Percentiles rank a stretch among this genome's conserved stretches.
Conservation (phyloP, 1,140 invertebrate genomes). For the Heliconius eleuchia region DNA sequence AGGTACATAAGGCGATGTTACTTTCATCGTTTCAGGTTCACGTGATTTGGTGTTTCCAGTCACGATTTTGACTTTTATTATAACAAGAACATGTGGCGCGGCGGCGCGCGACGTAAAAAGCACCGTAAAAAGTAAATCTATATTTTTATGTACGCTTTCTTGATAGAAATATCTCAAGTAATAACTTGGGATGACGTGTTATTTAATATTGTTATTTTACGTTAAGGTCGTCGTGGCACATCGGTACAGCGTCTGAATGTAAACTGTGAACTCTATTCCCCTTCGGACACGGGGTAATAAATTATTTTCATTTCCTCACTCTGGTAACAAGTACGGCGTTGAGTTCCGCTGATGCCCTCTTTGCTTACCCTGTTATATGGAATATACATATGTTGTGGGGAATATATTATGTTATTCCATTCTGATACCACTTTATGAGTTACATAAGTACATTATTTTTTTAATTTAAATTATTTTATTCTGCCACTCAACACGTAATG, state of each 20-base stretch:
- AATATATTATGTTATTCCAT: too few relatives aligned
- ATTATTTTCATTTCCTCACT: background rate
- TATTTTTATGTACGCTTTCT: conserved; percentile 8
- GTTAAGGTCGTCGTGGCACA: too few relatives aligned
- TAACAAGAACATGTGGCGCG: conserved; percentile 2
- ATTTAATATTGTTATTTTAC: background rate
- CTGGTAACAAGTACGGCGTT: background rate
- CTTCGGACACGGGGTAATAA: too few relatives aligned
- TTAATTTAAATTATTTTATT: too few relatives aligned
- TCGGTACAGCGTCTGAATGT: too few relatives aligned
- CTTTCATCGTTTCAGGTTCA: background rate
- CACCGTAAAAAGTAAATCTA: conserved; percentile 12
- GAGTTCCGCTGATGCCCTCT: too few relatives aligned
- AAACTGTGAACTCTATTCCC: background rate
- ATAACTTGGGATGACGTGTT: conserved; percentile 13
- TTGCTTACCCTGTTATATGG: too few relatives aligned
- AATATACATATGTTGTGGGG: too few relatives aligned
- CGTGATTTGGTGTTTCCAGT: conserved; percentile 5
- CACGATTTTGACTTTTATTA: conserved; percentile 11
- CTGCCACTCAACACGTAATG: too few relatives aligned
- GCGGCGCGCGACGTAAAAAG: conserved; percentile 1
- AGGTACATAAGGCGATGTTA: background rate
- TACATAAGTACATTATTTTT: too few relatives aligned
- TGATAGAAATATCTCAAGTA: conserved; percentile 11
- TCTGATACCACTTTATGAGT: too few relatives aligned